Conservation (phyloP, 2,888 invertebrate genomes). For the Agrotis clavis region DNA sequence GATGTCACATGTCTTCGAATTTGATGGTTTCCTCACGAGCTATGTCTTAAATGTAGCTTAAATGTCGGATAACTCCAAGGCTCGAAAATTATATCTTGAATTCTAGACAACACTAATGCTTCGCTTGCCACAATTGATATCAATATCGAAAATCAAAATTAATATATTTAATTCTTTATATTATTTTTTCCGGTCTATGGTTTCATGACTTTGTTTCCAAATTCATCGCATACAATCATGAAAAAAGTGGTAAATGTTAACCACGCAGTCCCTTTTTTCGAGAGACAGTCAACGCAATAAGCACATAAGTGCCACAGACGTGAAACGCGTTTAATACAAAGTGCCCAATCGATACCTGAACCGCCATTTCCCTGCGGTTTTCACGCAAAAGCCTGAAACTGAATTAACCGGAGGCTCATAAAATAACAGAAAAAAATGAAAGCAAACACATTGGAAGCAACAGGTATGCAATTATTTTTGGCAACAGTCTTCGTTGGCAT, state of each 20-base stretch:
- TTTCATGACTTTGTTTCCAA: background rate
- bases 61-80: too few species aligned
- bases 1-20: too few species aligned
- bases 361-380: constrained; percentile 30
- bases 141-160: too few species aligned
- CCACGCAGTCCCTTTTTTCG: too few species aligned
- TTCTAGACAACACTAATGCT: background rate
- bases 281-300: background rate
- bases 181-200: background rate
- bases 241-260: too few species aligned
- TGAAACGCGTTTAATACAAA: constrained; percentile 15
- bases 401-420: constrained; percentile 41
- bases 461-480: constrained; percentile 68
- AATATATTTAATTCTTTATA: background rate
- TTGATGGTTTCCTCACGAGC: too few species aligned
- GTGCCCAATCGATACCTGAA: constrained; percentile 21
- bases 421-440: constrained; percentile 40
- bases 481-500: constrained; percentile 55
- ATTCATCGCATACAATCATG: background rate
- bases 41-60: too few species aligned
- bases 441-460: constrained; percentile 60
- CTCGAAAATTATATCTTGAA: too few species aligned
- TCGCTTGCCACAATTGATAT: background rate
- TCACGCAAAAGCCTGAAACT: constrained; percentile 24
- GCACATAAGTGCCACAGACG: background rate